These are phyloP conservation scores for Ammodramus savannarum DNA, from an alignment of 2,113 vertebrate species.

Conservation along the genomic window DNA sequence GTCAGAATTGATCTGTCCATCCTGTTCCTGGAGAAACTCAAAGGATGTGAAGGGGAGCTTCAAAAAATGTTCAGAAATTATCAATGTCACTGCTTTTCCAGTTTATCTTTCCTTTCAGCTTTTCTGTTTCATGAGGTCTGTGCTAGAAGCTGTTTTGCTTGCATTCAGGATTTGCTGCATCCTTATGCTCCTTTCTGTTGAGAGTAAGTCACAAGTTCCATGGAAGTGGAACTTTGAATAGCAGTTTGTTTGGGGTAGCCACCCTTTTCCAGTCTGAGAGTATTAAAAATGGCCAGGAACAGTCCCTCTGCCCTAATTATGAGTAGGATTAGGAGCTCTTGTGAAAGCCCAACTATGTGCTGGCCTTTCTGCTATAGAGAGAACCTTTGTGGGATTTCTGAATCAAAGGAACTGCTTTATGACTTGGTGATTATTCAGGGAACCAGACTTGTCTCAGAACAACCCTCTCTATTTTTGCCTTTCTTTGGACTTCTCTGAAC, in stretches of 20 bases:
- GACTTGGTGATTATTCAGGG: background rate
- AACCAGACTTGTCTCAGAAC: background rate
- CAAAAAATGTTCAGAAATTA: background rate
- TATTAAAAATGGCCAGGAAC: background rate
- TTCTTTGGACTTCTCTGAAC: background rate
- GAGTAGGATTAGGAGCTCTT: background rate
- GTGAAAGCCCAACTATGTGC: background rate
- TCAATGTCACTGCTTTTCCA: background rate
- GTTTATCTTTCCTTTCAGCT: background rate
- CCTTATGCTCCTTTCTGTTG: background rate
- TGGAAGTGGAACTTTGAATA: background rate
- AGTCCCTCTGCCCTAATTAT: background rate
- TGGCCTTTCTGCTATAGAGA: slow-evolving; percentile 1
- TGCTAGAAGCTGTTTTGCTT: background rate
- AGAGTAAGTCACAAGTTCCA: background rate
- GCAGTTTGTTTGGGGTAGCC: background rate
- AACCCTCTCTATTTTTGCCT: background rate
- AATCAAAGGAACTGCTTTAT: background rate
- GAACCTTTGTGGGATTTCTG: background rate
- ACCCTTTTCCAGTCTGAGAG: background rate
- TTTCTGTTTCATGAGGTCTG: background rate
- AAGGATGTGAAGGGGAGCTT: background rate
- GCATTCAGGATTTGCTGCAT: background rate
- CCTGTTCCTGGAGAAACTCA: background rate
- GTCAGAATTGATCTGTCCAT: background rate